Conservation (phyloP, 2,113 vertebrate species). For the Candoia aspera region DNA sequence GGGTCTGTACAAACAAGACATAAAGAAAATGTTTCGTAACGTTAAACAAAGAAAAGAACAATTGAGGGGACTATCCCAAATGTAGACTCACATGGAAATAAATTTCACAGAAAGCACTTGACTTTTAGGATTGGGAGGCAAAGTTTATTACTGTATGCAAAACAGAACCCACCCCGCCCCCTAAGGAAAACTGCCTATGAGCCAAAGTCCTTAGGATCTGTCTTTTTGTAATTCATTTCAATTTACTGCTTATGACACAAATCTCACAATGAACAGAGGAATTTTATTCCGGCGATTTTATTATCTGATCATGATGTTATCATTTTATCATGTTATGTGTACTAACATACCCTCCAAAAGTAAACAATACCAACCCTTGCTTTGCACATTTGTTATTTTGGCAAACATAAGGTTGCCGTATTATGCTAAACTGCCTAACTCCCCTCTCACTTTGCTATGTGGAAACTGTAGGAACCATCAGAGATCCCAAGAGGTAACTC, state of each 20-base stretch:
- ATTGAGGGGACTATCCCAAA: background rate
- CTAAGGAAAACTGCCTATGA: background rate
- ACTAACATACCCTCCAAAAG: background rate
- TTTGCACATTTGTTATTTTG: background rate
- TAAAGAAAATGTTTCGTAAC: background rate
- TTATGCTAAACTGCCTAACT: background rate
- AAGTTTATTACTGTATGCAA: background rate
- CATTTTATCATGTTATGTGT: background rate
- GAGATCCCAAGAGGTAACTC: conserved; percentile 4
- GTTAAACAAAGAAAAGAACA: background rate
- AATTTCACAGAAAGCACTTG: background rate
- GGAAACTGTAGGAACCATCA: background rate
- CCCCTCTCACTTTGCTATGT: background rate
- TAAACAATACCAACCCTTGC: background rate
- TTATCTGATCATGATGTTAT: background rate
- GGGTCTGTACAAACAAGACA: background rate
- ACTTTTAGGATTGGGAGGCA: background rate
- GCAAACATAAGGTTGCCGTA: background rate
- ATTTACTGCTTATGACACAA: background rate
- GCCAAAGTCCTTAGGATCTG: background rate
- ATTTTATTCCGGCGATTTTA: background rate
- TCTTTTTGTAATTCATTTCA: background rate
- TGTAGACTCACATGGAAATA: background rate
- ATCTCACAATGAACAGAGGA: background rate
- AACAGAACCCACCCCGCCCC: background rate